Percentiles rank a stretch among this genome's conserved stretches.
Conservation (phyloP, 2,113 vertebrate species). For the Holacanthus passer region DNA sequence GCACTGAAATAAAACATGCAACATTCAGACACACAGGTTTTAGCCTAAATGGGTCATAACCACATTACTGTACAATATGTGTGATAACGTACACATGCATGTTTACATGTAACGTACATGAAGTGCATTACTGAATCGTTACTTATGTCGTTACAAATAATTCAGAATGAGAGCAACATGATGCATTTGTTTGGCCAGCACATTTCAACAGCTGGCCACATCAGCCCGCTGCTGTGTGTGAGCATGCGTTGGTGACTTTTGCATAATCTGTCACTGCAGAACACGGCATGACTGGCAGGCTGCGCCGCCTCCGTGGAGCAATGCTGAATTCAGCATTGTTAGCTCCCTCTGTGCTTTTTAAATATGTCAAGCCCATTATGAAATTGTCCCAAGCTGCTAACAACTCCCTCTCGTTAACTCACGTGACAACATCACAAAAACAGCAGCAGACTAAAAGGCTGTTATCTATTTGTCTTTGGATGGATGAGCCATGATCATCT, state of each 20-base stretch:
- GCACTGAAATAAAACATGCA: conserved; percentile 1
- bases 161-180: not conserved
- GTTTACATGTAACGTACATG: not conserved
- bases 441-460: not conserved
- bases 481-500: not conserved
- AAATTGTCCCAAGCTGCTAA: conserved; percentile 13
- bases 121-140: not conserved
- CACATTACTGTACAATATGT: not conserved
- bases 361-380: conserved; percentile 31
- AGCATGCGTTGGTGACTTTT: conserved; percentile 5
- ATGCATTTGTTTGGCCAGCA: conserved; percentile 13
- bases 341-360: conserved; percentile 35
- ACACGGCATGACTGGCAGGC: conserved; percentile 25
- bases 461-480: not conserved
- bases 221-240: conserved; percentile 10
- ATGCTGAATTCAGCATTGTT: conserved; percentile 40
- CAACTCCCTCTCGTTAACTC: not conserved
- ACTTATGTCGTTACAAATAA: not conserved
- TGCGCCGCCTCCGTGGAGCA: not conserved
- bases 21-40: not conserved
- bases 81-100: not conserved
- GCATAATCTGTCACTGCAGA: conserved; percentile 28
- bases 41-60: conserved; percentile 15
- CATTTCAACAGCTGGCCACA: conserved; percentile 25
- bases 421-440: not conserved